These are phyloP conservation scores for Pachypsylla venusta DNA, from an alignment of 1,140 invertebrate genomes.

Conservation along the genomic window DNA sequence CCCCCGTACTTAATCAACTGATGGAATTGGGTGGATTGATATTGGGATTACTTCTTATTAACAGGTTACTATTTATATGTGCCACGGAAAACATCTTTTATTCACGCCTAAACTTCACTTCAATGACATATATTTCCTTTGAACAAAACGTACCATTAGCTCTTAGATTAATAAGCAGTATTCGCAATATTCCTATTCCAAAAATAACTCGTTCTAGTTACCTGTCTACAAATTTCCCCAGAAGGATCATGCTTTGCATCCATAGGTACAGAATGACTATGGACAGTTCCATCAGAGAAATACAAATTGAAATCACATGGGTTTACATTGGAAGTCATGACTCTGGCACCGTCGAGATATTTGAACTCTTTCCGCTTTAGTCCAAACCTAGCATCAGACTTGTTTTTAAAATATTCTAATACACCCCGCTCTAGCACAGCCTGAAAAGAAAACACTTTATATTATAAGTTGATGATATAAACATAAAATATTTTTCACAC, in stretches of 20 bases:
- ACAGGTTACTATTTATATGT: no score
- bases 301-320: constrained; percentile 36
- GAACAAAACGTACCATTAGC: no score
- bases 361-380: constrained; percentile 43
- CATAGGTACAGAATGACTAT: constrained; percentile 36
- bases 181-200: constrained; percentile 1
- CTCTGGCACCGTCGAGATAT: constrained; percentile 45
- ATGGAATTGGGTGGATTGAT: no score
- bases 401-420: constrained; percentile 43
- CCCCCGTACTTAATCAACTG: no score
- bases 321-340: constrained; percentile 33
- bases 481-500: no score
- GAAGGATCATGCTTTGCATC: constrained; percentile 25
- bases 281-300: constrained; percentile 44
- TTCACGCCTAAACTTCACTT: no score
- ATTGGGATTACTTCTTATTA: no score
- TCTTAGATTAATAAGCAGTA: no score
- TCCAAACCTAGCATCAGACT: constrained; percentile 43
- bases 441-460: constrained; percentile 27
- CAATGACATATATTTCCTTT: no score
- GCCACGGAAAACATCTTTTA: no score
- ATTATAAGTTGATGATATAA: no score
- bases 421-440: constrained; percentile 49
- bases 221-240: constrained; percentile 33
- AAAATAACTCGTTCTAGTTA: constrained; percentile 19